A percentile compares a stretch with the other conserved stretches of the same genome.
phyloP scores from a whole-genome alignment of 2,113 vertebrate species.

The Tiliqua scincoides region DNA sequence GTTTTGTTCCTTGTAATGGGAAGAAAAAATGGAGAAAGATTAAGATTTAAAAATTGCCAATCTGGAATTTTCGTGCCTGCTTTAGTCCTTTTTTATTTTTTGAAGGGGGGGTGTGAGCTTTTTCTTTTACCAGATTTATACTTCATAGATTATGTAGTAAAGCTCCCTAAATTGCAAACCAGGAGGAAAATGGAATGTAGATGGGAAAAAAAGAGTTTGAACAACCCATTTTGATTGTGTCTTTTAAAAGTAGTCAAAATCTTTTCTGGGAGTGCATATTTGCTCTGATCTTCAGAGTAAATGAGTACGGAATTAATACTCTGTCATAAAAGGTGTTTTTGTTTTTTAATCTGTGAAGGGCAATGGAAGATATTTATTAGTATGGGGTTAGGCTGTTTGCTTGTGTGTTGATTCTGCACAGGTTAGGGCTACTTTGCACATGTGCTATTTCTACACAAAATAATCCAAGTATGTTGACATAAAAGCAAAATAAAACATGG shows the following conservation, averaged over 20 bases:
- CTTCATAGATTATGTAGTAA: background rate
- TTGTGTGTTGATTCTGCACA: background rate
- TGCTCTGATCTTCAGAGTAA: background rate
- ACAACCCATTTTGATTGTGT: background rate
- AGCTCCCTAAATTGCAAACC: background rate
- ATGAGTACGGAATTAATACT: background rate
- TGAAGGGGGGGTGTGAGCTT: background rate
- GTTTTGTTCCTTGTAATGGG: background rate
- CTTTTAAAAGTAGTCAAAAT: background rate
- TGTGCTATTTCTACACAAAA: background rate
- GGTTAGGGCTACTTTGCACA: background rate
- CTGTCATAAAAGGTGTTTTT: background rate
- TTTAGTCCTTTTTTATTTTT: background rate
- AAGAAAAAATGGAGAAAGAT: background rate
- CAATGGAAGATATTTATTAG: background rate
- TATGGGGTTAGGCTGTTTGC: background rate
- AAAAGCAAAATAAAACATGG: background rate
- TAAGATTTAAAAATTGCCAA: background rate
- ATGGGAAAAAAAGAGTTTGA: background rate
- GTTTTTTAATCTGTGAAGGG: background rate
- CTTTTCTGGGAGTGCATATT: too few relatives aligned
- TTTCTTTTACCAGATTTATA: background rate
- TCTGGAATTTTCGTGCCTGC: background rate
- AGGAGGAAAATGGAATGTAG: background rate
- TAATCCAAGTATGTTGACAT: background rate